Base-by-base conservation (phyloP, 2,888 invertebrate species). In the Tubiluchus corallicola region DNA sequence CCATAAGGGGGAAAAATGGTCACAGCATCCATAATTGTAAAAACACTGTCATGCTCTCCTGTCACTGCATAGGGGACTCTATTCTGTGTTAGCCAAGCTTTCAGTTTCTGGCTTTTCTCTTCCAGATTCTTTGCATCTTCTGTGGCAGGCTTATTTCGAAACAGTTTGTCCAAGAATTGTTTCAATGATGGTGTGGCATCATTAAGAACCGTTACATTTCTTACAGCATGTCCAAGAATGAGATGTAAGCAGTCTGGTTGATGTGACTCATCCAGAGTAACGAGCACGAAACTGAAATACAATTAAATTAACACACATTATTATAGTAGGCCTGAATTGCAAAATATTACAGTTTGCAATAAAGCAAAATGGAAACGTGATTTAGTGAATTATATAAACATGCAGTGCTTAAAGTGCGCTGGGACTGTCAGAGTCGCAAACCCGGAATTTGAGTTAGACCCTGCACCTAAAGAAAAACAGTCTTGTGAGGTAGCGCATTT, bases 151-250 rank as follows among this genome's bases (percentile, higher is more conserved):
- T n/a, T n/a, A 29, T 9, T n/a, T 9, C 29, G 9, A n/a, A 29
- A 29, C n/a, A 29, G 29, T 9, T 9, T 9, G n/a, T 29, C 29
- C 9, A 29, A n/a, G 9, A 9, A 9, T 29, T 9, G n/a, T 29
- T n/a, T 9, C 9, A 9, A n/a, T 9, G 9, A 9, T n/a, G 29
- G 9, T n/a, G n/a, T n/a, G n/a, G 9, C 29, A n/a, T 29, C n/a
- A n/a, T 29, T 29, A 29, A n/a, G 9, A n/a, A 29, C 29, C 9
- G 9, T 9, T 29, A 29, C n/a, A 9, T 29, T n/a, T n/a, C n/a
- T 29, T 29, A 29, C 29, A 29, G 29, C 29, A 29, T 29, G 29
- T 29, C 29, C 29, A 29, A 29, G 29, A 29, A 29, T 29, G n/a
- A 29, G 29, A 29, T 9, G 9, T n/a, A n/a, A n/a, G 29, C 9